Percentiles rank a stretch among this genome's conserved stretches.
These are phyloP conservation scores for Epicampocera succincta DNA, from an alignment of 2,888 invertebrate species.

Conservation along the genomic window DNA sequence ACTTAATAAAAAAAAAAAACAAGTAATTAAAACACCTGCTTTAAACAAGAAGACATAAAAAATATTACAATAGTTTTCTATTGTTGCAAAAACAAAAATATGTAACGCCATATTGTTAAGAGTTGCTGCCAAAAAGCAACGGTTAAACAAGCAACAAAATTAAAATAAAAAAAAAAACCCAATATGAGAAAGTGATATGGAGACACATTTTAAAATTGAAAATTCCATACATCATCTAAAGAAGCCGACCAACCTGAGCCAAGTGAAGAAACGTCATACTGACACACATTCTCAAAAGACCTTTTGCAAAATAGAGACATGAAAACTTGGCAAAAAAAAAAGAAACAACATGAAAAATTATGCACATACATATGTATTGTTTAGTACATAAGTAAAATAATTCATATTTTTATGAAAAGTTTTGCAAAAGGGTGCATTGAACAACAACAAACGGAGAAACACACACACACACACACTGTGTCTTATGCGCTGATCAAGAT, in stretches of 20 bases:
- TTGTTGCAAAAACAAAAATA: background rate
- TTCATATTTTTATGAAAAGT: conserved; percentile 21
- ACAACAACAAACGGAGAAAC: conserved; percentile 15
- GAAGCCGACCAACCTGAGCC: conserved; percentile 22
- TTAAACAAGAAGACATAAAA: too few relatives aligned
- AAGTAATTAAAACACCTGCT: background rate
- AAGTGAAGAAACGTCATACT: conserved; percentile 33
- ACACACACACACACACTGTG: background rate
- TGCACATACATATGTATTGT: too few relatives aligned
- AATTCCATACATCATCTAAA: conserved; percentile 37
- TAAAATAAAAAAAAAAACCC: too few relatives aligned
- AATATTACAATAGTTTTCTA: too few relatives aligned
- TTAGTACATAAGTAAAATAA: conserved; percentile 2
- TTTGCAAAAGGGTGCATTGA: conserved; percentile 27
- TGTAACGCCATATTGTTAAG: too few relatives aligned
- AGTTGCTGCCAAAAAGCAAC: too few relatives aligned
- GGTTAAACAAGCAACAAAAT: background rate
- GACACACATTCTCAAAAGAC: conserved; percentile 27
- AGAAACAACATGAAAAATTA: too few relatives aligned
- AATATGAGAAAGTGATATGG: conserved; percentile 50
- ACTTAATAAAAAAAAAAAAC: too few relatives aligned
- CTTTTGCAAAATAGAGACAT: conserved; percentile 28
- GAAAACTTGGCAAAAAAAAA: background rate
- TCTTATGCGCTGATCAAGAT: conserved; percentile 15
- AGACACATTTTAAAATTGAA: conserved; percentile 27